Evolutionary conservation across 92 coral and sea anemone species (phyloP).

Genomic region (Heliopora coerulea): DNA sequence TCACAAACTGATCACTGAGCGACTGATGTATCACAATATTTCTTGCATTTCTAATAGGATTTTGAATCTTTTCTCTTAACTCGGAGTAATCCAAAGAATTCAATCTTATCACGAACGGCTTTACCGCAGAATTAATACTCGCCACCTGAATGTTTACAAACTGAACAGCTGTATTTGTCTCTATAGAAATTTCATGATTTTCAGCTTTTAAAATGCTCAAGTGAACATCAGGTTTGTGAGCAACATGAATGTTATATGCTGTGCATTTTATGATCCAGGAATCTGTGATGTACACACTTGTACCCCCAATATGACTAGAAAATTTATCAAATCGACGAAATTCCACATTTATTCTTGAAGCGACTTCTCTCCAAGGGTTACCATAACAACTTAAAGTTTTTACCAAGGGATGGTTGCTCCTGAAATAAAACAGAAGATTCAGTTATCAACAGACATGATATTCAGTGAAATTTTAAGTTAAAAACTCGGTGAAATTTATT

Average conservation of each 20-base stretch:
- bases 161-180: conserved; percentile 80
- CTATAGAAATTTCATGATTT: conserved; percentile 88
- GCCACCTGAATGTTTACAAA: conserved; percentile 80
- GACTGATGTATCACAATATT: conserved; percentile 95
- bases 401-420: conserved; percentile 85
- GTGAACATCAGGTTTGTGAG: conserved; percentile 96
- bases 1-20: conserved; percentile 89
- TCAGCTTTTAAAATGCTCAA: conserved; percentile 82
- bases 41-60: conserved; percentile 94
- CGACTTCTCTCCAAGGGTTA: conserved; percentile 96
- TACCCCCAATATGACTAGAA: conserved; percentile 89
- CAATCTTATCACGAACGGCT: conserved; percentile 80
- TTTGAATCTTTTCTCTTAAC: conserved; percentile 82
- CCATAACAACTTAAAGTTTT: conserved; percentile 79
- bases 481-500: too few species aligned
- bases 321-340: conserved; percentile 88
- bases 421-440: conserved; percentile 19
- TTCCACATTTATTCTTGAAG: conserved; percentile 84
- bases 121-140: conserved; percentile 83
- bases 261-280: conserved; percentile 94
- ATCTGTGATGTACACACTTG: conserved; percentile 92
- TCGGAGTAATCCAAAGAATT: conserved; percentile 92
- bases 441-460: too few species aligned
- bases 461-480: too few species aligned
- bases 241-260: conserved; percentile 77